Evolutionary conservation across 2,888 invertebrate species (phyloP), one percentile per base, ranked within the genome.

Genomic region (Cataglyphis albicans): DNA sequence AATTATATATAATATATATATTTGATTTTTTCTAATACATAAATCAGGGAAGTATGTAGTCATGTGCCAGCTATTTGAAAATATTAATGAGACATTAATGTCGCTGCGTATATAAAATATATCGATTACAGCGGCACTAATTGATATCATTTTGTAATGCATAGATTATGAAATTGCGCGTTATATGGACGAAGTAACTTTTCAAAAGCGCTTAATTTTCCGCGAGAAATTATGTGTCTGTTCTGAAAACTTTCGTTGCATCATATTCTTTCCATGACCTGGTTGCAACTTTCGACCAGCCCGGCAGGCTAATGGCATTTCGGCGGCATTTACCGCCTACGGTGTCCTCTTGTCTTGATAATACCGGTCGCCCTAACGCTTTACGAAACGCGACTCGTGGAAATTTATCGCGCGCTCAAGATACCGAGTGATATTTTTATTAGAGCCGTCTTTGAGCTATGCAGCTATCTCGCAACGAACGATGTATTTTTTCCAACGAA

Each of bases 291-390:
- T 85, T 86, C 87, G 83, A 87, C 78, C 75, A 38, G 64, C 57
- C 9, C 18, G 25, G 57, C 67, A 64, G 80, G 82, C 82, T 88
- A 89, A 90, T 84, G 85, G 81, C 88, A 87, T 89, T 89, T 89
- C 82, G 83, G 76, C 82, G 88, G 74, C 87, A 86, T 90, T 90
- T 90, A 82, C 61, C 21, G 68, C 35, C 68, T 78, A 86, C 82
- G 52, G 68, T 64, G 63, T 74, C 82, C 35, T 32, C 80, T 67
- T 55, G 70, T 32, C 82, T 67, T 59, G 70, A 83, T 83, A 76
- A 83, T 81, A 35, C 29, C 82, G 41, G 35, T 41, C 74, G 35
- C 44, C 10, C 25, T 57, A 29, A 59, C 75, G 64, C 68, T 88
- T 84, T 81, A 81, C 52, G 65, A 68, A 75, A 64, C 82, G 57